Conservation (phyloP, 2,113 vertebrate genomes). For the Oncorhynchus nerka region DNA sequence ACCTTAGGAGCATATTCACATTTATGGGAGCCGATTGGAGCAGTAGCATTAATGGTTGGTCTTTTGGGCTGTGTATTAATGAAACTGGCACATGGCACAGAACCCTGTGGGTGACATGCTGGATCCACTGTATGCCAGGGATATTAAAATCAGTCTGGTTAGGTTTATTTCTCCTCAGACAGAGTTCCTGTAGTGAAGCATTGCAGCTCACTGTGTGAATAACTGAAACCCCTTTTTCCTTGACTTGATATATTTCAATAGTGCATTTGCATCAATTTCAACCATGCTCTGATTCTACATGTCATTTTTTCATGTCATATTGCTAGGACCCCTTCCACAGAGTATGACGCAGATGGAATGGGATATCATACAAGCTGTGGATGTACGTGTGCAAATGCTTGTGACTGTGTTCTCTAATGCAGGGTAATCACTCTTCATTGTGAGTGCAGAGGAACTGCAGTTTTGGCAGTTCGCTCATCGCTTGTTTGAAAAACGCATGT, state of each 20-base stretch:
- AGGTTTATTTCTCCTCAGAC: slow-evolving; percentile 5
- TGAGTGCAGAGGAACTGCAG: slow-evolving; percentile 31
- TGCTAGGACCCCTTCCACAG: slow-evolving; percentile 15
- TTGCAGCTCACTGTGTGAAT: neutral
- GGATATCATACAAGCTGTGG: neutral
- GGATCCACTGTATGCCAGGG: slow-evolving; percentile 17
- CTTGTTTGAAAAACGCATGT: slow-evolving; percentile 13
- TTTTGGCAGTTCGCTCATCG: slow-evolving; percentile 33
- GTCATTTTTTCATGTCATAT: slow-evolving; percentile 7
- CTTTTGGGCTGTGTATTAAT: slow-evolving; percentile 13
- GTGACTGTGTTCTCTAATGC: slow-evolving; percentile 23
- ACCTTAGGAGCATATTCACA: neutral
- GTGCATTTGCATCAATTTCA: neutral
- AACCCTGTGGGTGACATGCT: slow-evolving; percentile 1
- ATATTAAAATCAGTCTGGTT: slow-evolving; percentile 36
- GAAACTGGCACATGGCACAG: neutral
- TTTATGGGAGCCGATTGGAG: neutral
- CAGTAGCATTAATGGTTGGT: slow-evolving; percentile 6
- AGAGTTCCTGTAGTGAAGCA: neutral
- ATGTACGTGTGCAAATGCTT: slow-evolving; percentile 17
- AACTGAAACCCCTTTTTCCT: neutral
- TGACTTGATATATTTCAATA: neutral
- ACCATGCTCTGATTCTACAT: neutral
- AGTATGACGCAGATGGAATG: slow-evolving; percentile 10
- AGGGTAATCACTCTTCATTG: slow-evolving; percentile 45